These are phyloP conservation scores for Bergia puertoricense DNA, from an alignment of 92 coral and sea anemone genomes.

Conservation along the genomic window DNA sequence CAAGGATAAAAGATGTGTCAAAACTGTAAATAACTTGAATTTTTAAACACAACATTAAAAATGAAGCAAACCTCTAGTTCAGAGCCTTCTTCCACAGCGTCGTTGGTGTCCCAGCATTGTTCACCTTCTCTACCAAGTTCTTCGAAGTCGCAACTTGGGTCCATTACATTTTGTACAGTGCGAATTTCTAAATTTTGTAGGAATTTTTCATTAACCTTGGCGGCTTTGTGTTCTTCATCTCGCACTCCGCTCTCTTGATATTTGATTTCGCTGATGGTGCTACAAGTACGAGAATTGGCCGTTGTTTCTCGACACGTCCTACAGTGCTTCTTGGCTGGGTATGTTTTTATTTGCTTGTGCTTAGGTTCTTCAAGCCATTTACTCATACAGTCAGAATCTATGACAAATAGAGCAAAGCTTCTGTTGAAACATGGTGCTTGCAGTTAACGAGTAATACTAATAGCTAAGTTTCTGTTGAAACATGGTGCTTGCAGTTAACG, in stretches of 20 bases:
- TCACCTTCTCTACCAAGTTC: background rate
- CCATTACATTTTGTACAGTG: background rate
- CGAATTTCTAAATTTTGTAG: background rate
- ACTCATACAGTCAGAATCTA: background rate
- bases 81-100: background rate
- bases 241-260: background rate
- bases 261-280: background rate
- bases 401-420: background rate
- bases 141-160: background rate
- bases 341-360: slow-evolving; percentile 3
- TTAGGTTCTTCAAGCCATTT: background rate
- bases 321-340: background rate
- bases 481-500: no score
- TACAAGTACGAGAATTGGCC: background rate
- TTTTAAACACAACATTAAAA: background rate
- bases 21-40: background rate
- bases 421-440: background rate
- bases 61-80: slow-evolving; percentile 1
- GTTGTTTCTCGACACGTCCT: slow-evolving; percentile 2
- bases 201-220: background rate
- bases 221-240: background rate
- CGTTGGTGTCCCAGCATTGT: background rate
- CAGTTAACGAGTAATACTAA: no score
- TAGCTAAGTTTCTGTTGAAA: background rate
- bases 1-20: background rate